These are phyloP conservation scores for Serilophus lunatus DNA, from an alignment of 2,113 vertebrate species.

Conservation along the genomic window DNA sequence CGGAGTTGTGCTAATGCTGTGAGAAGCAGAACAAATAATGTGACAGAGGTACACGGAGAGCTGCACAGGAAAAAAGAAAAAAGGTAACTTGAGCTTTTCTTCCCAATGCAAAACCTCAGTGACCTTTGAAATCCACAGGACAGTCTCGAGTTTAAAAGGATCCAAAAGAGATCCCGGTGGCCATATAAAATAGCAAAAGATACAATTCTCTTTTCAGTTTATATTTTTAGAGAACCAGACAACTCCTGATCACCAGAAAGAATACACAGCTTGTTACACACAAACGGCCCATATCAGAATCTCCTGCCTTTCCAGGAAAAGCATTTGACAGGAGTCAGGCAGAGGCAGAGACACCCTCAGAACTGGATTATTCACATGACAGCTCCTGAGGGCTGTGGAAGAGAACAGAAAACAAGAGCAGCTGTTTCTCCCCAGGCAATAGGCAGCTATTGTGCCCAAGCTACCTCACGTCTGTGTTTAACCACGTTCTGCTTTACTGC, in stretches of 20 bases:
- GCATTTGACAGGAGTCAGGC: not conserved
- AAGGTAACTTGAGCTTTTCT: not conserved
- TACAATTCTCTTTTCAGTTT: not conserved
- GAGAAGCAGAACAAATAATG: not conserved
- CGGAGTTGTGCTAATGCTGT: not conserved
- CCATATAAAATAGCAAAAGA: not conserved
- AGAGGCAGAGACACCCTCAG: not conserved
- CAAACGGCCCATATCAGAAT: not conserved
- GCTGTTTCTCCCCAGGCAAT: not conserved
- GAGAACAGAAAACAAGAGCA: not conserved
- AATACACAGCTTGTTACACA: not conserved
- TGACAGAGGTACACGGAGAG: not conserved
- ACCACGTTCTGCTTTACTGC: not conserved
- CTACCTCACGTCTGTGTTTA: not conserved
- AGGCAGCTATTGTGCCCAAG: not conserved
- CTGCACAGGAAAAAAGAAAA: not conserved
- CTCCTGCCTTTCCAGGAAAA: not conserved
- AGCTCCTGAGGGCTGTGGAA: not conserved
- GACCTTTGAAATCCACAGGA: not conserved
- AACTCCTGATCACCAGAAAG: not conserved
- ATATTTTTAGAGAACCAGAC: not conserved
- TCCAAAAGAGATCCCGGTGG: not conserved
- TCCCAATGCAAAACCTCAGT: not conserved
- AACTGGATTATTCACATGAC: not conserved
- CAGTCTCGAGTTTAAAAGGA: not conserved